phyloP scores from a whole-genome alignment of 2,797 vertebrate genomes.

The Anomalospiza imberbis region DNA sequence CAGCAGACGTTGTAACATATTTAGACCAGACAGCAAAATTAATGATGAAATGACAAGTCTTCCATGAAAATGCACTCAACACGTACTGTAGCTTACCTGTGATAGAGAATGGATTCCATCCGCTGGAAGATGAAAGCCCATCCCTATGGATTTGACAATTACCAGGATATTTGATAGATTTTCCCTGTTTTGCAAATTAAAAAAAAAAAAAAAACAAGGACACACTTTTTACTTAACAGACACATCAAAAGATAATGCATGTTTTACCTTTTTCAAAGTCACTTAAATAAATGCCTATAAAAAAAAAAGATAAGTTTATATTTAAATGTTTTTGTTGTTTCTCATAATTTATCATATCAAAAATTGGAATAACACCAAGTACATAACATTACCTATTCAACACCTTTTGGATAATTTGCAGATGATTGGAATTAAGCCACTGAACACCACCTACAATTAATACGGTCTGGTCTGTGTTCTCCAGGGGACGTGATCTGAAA shows the following conservation, averaged over 20 bases:
- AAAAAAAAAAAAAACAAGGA: neutral
- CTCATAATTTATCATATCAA: neutral
- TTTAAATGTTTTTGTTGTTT: neutral
- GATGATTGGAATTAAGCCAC: conserved; percentile 90
- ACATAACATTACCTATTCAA: conserved; percentile 77
- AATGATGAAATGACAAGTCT: neutral
- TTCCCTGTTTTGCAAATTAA: conserved; percentile 71
- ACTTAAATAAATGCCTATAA: neutral
- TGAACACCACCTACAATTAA: conserved; percentile 95
- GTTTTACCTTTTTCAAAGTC: neutral
- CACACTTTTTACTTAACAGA: neutral
- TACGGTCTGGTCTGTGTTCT: conserved; percentile 84
- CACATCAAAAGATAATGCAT: neutral
- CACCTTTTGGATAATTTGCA: conserved; percentile 85
- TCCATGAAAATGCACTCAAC: neutral
- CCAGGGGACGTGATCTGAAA: conserved; percentile 88
- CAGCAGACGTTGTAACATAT: neutral
- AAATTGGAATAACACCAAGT: neutral
- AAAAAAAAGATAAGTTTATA: neutral
- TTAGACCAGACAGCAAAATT: neutral
- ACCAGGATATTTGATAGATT: conserved; percentile 86
- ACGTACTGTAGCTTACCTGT: conserved; percentile 73
- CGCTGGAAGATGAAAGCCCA: conserved; percentile 94
- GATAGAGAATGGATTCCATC: conserved; percentile 87
- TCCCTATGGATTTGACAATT: conserved; percentile 92